These are phyloP conservation scores for Cygnus olor DNA, from an alignment of 2,797 vertebrate genomes.

Conservation along the genomic window DNA sequence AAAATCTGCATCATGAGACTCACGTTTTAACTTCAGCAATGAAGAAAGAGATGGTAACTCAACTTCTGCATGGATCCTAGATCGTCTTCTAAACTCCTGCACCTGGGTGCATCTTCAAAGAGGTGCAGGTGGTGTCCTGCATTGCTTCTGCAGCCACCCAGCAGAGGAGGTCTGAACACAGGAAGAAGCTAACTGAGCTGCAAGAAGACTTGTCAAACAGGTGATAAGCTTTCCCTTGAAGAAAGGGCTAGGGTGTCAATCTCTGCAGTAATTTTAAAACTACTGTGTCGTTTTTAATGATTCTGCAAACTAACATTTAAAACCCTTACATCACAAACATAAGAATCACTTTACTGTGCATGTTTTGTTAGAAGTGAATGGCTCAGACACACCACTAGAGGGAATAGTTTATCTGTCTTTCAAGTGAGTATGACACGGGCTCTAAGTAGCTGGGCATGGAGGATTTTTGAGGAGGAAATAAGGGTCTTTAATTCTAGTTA, in stretches of 20 bases:
- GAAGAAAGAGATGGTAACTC: background rate
- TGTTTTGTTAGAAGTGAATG: background rate
- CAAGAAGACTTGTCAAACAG: background rate
- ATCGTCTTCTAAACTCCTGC: background rate
- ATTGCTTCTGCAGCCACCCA: background rate
- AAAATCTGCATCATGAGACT: background rate
- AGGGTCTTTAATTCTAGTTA: background rate
- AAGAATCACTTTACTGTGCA: background rate
- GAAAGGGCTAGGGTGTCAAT: background rate
- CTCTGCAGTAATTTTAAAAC: background rate
- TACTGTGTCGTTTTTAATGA: background rate
- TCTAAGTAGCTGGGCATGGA: rapidly evolving
- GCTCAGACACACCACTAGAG: background rate
- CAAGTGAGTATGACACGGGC: rapidly evolving
- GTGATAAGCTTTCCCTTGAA: background rate
- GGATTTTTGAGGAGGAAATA: background rate
- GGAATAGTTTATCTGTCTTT: background rate
- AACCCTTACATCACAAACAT: background rate
- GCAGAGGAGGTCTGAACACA: background rate
- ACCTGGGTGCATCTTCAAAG: background rate
- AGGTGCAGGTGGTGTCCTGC: background rate
- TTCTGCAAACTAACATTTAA: background rate
- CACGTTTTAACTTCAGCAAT: background rate
- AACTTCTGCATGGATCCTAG: background rate
- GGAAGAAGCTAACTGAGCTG: background rate